These are phyloP conservation scores for Andrena praecox DNA, from an alignment of 2,888 invertebrate species.

Conservation along the genomic window DNA sequence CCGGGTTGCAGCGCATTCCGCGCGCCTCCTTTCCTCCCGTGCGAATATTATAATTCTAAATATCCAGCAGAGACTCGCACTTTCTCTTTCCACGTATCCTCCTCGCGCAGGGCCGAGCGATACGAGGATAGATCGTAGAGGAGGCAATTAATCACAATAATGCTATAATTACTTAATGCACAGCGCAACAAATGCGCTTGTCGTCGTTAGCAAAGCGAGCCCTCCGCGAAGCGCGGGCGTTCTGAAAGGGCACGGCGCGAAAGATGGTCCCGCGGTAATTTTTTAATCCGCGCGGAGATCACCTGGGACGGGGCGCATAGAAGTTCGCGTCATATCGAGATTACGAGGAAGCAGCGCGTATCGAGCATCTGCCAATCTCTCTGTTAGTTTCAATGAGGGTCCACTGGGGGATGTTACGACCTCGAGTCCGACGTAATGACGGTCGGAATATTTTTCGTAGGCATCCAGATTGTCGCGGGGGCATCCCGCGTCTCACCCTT, in stretches of 20 bases:
- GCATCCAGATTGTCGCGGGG: slow-evolving; percentile 24
- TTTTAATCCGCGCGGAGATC: slow-evolving; percentile 47
- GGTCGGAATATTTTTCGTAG: slow-evolving; percentile 35
- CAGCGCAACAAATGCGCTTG: slow-evolving; percentile 3
- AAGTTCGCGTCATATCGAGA: slow-evolving; percentile 56
- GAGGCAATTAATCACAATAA: slow-evolving; percentile 58
- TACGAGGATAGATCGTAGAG: slow-evolving; percentile 4
- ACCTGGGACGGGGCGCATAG: slow-evolving; percentile 32
- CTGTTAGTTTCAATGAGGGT: slow-evolving; percentile 52
- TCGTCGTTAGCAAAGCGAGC: slow-evolving; percentile 23
- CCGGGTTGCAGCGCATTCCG: background rate
- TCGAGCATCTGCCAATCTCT: slow-evolving; percentile 54
- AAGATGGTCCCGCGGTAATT: slow-evolving; percentile 48
- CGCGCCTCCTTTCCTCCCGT: background rate
- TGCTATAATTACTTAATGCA: slow-evolving; percentile 58
- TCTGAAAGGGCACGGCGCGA: slow-evolving; percentile 24
- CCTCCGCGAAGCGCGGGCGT: slow-evolving; percentile 16
- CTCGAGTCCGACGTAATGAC: slow-evolving; percentile 40
- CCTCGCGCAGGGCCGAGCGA: background rate
- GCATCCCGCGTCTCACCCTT: background rate
- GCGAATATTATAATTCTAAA: slow-evolving; percentile 7
- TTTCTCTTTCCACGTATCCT: background rate
- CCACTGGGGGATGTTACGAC: slow-evolving; percentile 44
- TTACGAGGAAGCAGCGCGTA: slow-evolving; percentile 55
- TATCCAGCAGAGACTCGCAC: slow-evolving; percentile 4